Base-by-base conservation (phyloP, 2,113 vertebrate genomes). In the Guaruba guarouba region DNA sequence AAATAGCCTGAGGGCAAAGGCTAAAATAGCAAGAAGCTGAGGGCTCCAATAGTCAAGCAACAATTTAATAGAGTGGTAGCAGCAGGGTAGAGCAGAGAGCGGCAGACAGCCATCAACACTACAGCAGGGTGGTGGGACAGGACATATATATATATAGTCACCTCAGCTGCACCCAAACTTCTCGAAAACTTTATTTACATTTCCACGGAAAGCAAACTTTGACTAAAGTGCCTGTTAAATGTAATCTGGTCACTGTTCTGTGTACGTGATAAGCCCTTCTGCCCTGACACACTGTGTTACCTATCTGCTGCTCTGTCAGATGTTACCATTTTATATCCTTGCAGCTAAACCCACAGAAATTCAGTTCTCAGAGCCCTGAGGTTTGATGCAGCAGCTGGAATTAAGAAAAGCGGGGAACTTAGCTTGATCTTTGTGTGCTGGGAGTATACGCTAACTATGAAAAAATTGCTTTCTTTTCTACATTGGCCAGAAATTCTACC, bases 391-490 rank as follows among this genome's bases (percentile, higher is more conserved):
- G 5, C 25, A 12, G 13, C 51, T 92, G 23, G 39, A 81, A 84
- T 44, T 78, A 55, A 71, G n/a, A 82, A 52, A 15, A 87, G 33
- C 0, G 0, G 27, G 7, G 18, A 94, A 75, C 0, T 74, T 37
- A 22, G 0, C 1, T 0, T 11, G n/a, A 51, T 39, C 75, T 82
- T 73, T 55, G 17, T 11, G 11, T n/a, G 37, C 17, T 28, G 13
- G 29, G 22, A 81, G 25, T 31, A 68, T 10, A 75, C 8, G 1
- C 19, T 63, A 80, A 67, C n/a, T 43, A 33, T 7, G 8, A 83
- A 66, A 66, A 83, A 13, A 39, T 2, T 24, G 3, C 7, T 5
- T 12, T 52, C 11, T 33, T 77, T 39, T 3, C 59, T 73, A 71
- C 10, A 17, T 17, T 67, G 48, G 17, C 10, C 66, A 91, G 55